phyloP scores from a whole-genome alignment of 2,888 invertebrate species.

The Plagiodera versicolora region DNA sequence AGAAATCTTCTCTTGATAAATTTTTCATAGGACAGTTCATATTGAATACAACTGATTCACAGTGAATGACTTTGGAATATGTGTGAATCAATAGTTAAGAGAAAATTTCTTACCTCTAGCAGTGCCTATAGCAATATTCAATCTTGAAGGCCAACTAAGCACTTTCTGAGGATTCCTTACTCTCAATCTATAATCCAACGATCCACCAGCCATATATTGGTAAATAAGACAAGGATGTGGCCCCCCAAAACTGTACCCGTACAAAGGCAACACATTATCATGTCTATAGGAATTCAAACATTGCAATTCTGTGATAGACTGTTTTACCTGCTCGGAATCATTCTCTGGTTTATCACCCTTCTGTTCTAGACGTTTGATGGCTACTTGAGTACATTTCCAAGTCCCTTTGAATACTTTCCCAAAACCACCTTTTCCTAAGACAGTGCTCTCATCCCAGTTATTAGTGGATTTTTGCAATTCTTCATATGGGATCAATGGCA shows the following conservation, averaged over 20 bases:
- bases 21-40: no score
- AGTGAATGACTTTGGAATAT: no score
- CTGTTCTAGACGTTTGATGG: conserved; percentile 79
- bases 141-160: conserved; percentile 75
- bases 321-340: conserved; percentile 61
- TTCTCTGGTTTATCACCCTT: conserved; percentile 55
- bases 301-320: conserved; percentile 74
- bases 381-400: conserved; percentile 86
- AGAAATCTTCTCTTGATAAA: no score
- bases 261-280: conserved; percentile 86
- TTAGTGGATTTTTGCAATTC: conserved; percentile 78
- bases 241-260: conserved; percentile 64
- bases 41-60: no score
- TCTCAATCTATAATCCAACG: conserved; percentile 79
- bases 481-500: conserved; percentile 68
- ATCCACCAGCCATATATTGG: conserved; percentile 91
- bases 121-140: conserved; percentile 72
- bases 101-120: conserved; percentile 57
- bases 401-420: conserved; percentile 87
- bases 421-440: conserved; percentile 88
- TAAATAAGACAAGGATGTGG: conserved; percentile 86
- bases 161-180: conserved; percentile 47
- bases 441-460: conserved; percentile 70
- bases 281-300: conserved; percentile 82
- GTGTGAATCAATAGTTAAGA: no score